Conservation (phyloP, 2,797 vertebrate species). For the Anomalospiza imberbis region DNA sequence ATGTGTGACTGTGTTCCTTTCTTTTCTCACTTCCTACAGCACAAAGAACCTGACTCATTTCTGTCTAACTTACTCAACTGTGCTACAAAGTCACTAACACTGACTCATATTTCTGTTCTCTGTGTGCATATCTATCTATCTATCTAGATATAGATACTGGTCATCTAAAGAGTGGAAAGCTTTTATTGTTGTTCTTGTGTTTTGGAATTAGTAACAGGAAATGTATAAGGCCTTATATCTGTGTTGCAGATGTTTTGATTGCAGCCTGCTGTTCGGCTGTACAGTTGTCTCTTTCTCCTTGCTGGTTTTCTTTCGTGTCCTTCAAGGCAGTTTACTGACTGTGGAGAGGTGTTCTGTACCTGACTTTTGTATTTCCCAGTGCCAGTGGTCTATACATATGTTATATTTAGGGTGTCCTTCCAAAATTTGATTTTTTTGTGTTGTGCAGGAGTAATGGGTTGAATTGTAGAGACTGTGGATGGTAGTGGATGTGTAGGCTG, state of each 20-base stretch:
- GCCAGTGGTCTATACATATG: background rate
- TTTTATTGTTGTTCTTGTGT: background rate
- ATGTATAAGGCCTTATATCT: no score
- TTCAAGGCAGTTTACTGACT: background rate
- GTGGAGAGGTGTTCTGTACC: background rate
- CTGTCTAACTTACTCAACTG: background rate
- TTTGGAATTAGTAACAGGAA: background rate
- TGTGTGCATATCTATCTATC: background rate
- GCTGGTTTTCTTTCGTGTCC: background rate
- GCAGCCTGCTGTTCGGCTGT: background rate
- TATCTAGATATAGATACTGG: fast-evolving
- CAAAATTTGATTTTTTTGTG: background rate
- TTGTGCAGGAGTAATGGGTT: background rate
- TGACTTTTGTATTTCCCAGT: background rate
- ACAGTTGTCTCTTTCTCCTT: background rate
- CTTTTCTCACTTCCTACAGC: background rate
- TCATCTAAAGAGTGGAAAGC: background rate
- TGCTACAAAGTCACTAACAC: background rate
- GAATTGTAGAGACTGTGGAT: background rate
- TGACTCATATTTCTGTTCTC: background rate
- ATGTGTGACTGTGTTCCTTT: background rate
- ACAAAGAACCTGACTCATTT: background rate
- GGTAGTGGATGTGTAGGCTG: background rate
- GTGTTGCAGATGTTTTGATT: background rate
- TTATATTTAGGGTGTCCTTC: background rate